A percentile compares a stretch with the other conserved stretches of the same genome.
Conservation (phyloP, 2,797 vertebrate species). For the Coracias cyanogaster region DNA sequence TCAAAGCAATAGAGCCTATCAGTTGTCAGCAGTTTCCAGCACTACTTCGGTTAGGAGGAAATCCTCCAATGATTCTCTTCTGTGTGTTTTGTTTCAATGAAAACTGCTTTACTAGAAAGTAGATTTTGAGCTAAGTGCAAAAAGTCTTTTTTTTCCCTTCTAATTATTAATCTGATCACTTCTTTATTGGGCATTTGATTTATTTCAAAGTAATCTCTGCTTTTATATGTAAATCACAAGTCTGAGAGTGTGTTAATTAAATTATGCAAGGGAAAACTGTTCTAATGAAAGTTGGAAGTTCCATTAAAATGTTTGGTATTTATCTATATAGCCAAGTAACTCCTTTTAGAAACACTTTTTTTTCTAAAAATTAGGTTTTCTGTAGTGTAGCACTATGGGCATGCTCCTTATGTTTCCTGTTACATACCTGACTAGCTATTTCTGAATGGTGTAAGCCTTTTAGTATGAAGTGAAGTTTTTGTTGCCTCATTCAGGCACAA, state of each 20-base stretch:
- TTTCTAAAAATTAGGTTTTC: background rate
- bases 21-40: background rate
- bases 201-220: slow-evolving; percentile 49
- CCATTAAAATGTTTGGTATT: background rate
- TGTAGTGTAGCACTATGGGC: background rate
- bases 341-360: background rate
- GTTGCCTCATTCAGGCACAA: background rate
- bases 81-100: background rate
- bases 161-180: slow-evolving; percentile 52
- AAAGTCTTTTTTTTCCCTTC: background rate
- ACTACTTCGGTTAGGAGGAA: background rate
- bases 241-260: slow-evolving; percentile 47
- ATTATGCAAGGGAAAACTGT: slow-evolving; percentile 7
- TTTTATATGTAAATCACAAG: slow-evolving; percentile 60
- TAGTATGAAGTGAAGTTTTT: background rate
- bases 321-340: background rate
- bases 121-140: slow-evolving; percentile 1
- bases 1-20: background rate
- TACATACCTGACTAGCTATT: background rate
- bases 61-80: background rate
- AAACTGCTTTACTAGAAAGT: slow-evolving; percentile 16
- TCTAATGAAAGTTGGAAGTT: slow-evolving; percentile 24
- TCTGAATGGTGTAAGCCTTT: background rate
- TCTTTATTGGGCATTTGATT: slow-evolving; percentile 46
- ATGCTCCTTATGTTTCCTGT: background rate